Base-by-base conservation (phyloP, 2,888 invertebrate genomes). In the Phoenoteleia sp. region DNA sequence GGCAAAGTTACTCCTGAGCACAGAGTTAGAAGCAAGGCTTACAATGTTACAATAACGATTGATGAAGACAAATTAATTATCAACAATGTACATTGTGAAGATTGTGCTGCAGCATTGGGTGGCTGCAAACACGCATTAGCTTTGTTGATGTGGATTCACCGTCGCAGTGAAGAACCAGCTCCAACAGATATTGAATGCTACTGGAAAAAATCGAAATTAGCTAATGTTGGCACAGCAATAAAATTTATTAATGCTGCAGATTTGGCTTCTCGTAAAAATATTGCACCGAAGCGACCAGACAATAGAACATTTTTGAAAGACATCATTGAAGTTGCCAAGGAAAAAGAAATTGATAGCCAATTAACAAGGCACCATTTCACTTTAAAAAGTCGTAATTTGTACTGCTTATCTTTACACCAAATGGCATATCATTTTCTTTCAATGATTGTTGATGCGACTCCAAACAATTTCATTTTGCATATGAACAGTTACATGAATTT, bases 121-220 rank as follows among this genome's bases (percentile, higher is more conserved):
- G 69, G 69, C 4, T 69, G 75, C 23, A 75, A 62, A 54, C 81
- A 81, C 60, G 60, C 56, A 11, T n/a, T 81, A 19, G 80, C 76
- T 17, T 71, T 76, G 29, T 9, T 85, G 0, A 62, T 75, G 62
- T 85, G 85, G 74, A 4, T 54, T n/a, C 47, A 85, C 42, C 21
- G 79, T 27, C 47, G 76, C 15, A 54, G 27, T 19, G 66, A 66
- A 49, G 56, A 72, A 9, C 62, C 79, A 15, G 62, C 77, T 11
- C 67, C 75, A 25, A 84, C 84, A 25, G 81, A 86, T 71, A 72
- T 86, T 1, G 71, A 62, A 6, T 86, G 87, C 39, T 87, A 88
- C 29, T 88, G 87, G 86, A 84, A 86, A 62, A 88, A 87, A 29
- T 79, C 86, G 9, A 36, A 21, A 11, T 67, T 87, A 39, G 80